A percentile compares a stretch with the other conserved stretches of the same genome.
These are phyloP conservation scores for Drosophila parabipectinata DNA, from an alignment of 1,140 invertebrate genomes.

Conservation along the genomic window DNA sequence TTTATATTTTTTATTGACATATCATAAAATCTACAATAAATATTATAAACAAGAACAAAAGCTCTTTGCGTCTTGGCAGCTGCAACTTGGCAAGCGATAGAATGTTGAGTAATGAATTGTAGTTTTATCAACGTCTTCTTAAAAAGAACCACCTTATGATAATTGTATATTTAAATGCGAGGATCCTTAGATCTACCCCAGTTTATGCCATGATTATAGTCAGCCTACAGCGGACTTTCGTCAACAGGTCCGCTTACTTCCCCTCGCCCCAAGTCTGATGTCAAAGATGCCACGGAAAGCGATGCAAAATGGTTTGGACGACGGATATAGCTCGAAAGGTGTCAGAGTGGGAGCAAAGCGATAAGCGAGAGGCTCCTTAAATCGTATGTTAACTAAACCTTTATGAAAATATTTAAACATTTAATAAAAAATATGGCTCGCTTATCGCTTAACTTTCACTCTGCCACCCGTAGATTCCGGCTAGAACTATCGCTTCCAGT, in stretches of 20 bases:
- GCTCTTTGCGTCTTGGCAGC: constrained; percentile 22
- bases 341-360: not conserved
- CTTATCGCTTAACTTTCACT: not conserved
- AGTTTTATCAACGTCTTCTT: constrained; percentile 8
- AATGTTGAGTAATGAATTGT: constrained; percentile 30
- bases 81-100: not conserved
- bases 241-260: constrained; percentile 1
- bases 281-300: not conserved
- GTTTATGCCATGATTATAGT: constrained; percentile 52
- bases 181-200: constrained; percentile 39
- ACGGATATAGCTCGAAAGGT: not conserved
- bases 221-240: constrained; percentile 47
- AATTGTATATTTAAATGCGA: constrained; percentile 47
- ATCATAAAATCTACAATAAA: not conserved
- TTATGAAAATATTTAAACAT: not conserved
- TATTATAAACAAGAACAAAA: constrained; percentile 27
- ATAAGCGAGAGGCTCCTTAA: not conserved
- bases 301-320: not conserved
- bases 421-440: not conserved
- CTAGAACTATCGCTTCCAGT: not conserved
- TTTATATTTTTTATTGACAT: constrained; percentile 14
- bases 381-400: not conserved
- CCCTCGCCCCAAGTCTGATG: not conserved
- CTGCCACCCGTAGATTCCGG: not conserved
- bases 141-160: constrained; percentile 12